Evolutionary conservation across 2,113 vertebrate genomes (phyloP).

Genomic region (Seriola quinqueradiata): DNA sequence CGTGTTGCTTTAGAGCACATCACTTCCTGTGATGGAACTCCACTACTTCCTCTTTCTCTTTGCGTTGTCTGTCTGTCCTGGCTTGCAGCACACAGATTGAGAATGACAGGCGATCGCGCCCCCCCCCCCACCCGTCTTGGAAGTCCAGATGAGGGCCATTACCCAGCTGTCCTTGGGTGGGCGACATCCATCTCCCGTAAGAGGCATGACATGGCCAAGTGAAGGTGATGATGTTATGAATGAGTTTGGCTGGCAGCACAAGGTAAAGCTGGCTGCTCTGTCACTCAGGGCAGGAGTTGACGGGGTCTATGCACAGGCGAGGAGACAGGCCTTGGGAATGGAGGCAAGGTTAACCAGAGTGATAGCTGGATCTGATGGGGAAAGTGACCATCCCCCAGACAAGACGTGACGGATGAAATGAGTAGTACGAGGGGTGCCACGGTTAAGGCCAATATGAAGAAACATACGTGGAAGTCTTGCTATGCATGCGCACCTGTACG

Average conservation of each 20-base stretch:
- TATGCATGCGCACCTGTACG: neutral
- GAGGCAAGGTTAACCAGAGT: slow-evolving; percentile 69
- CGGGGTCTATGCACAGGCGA: slow-evolving; percentile 53
- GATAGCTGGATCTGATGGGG: slow-evolving; percentile 52
- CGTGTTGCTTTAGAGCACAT: neutral
- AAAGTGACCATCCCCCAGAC: slow-evolving; percentile 44
- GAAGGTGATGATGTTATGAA: slow-evolving; percentile 84
- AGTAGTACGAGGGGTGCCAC: neutral
- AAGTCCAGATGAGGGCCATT: slow-evolving; percentile 74
- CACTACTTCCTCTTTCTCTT: slow-evolving; percentile 22
- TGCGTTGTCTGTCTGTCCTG: slow-evolving; percentile 23
- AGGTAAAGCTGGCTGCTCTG: slow-evolving; percentile 76
- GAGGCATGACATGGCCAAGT: slow-evolving; percentile 76
- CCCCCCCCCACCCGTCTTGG: slow-evolving; percentile 19
- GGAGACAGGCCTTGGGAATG: slow-evolving; percentile 65
- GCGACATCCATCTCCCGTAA: slow-evolving; percentile 74
- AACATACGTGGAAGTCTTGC: slow-evolving; percentile 13
- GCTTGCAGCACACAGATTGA: slow-evolving; percentile 42
- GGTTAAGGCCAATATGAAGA: neutral
- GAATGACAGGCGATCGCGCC: slow-evolving; percentile 59
- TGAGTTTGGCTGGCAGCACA: slow-evolving; percentile 76
- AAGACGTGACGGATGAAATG: slow-evolving; percentile 24
- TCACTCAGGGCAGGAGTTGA: slow-evolving; percentile 64
- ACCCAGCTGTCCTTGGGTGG: slow-evolving; percentile 80
- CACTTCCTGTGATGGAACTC: slow-evolving; percentile 8